These are phyloP conservation scores for Falcunculus frontatus DNA, from an alignment of 2,113 vertebrate species.

Conservation along the genomic window DNA sequence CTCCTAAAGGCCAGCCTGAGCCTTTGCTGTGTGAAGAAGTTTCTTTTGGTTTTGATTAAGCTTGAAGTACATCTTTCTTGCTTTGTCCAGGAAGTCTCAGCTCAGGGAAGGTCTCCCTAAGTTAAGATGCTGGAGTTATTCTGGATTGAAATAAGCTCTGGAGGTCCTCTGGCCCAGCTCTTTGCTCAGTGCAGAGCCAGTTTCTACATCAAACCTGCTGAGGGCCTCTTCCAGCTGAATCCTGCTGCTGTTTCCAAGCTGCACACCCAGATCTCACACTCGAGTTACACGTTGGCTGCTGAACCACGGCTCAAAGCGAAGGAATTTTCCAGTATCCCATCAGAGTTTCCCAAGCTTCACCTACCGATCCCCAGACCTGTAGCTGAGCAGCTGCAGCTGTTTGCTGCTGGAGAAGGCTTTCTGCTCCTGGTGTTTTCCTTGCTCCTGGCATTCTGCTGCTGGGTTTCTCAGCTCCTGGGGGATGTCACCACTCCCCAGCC, in stretches of 20 bases:
- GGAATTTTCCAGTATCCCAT: neutral
- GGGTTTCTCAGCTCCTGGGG: neutral
- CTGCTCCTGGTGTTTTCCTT: neutral
- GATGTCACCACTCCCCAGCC: neutral
- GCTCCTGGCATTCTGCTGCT: neutral
- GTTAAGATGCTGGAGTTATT: neutral
- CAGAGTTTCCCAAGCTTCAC: accelerated
- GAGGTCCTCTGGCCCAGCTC: neutral
- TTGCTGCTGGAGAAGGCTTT: neutral
- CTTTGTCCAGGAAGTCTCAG: neutral
- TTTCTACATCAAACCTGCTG: neutral
- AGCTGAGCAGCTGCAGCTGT: neutral
- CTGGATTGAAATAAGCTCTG: neutral
- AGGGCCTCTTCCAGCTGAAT: neutral
- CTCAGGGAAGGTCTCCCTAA: neutral
- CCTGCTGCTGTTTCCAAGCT: neutral
- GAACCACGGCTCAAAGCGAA: neutral
- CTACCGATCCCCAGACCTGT: accelerated
- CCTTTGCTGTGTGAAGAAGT: neutral
- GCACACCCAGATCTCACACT: neutral
- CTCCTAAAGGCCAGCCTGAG: neutral
- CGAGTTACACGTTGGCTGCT: neutral
- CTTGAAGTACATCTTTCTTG: neutral
- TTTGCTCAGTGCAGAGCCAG: neutral
- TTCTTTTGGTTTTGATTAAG: neutral